A percentile compares a stretch with the other conserved stretches of the same genome.
Evolutionary conservation across 2,113 vertebrate species (phyloP).

Genomic region (Procapra przewalskii): DNA sequence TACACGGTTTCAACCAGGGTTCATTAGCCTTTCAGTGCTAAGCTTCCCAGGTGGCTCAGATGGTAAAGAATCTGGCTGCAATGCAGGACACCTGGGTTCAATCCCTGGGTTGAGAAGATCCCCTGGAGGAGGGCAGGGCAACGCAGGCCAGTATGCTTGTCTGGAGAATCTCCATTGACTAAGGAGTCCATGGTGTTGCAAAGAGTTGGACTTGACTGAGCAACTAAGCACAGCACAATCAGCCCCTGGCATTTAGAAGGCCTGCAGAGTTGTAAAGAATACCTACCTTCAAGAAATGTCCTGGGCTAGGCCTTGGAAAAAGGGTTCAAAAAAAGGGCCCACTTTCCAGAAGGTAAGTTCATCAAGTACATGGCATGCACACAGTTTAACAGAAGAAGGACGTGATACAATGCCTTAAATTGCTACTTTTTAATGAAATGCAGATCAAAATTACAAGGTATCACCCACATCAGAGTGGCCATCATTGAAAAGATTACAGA

Average conservation of each 20-base stretch:
- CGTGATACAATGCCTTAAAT: background rate
- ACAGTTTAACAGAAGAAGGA: background rate
- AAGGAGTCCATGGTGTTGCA: background rate
- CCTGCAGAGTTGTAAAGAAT: background rate
- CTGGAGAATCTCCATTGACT: background rate
- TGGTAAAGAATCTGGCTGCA: background rate
- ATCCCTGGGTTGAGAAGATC: background rate
- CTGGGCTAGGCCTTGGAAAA: background rate
- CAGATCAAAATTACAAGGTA: background rate
- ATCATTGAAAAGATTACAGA: background rate
- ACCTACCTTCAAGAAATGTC: background rate
- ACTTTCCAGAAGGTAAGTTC: background rate
- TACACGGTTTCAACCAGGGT: background rate
- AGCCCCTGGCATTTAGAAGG: background rate
- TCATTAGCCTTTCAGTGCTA: background rate
- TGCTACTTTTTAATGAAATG: background rate
- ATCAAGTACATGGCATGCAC: background rate
- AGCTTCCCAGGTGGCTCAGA: background rate
- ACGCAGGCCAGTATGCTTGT: background rate
- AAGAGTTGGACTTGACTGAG: background rate
- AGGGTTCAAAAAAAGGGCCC: background rate
- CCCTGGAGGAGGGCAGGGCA: background rate
- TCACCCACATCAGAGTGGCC: background rate
- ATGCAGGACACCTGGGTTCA: rapidly evolving
- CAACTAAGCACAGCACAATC: background rate